A percentile compares a stretch with the other conserved stretches of the same genome.
Conservation (phyloP, 1,140 invertebrate genomes). For the Leptinotarsa defecta region DNA sequence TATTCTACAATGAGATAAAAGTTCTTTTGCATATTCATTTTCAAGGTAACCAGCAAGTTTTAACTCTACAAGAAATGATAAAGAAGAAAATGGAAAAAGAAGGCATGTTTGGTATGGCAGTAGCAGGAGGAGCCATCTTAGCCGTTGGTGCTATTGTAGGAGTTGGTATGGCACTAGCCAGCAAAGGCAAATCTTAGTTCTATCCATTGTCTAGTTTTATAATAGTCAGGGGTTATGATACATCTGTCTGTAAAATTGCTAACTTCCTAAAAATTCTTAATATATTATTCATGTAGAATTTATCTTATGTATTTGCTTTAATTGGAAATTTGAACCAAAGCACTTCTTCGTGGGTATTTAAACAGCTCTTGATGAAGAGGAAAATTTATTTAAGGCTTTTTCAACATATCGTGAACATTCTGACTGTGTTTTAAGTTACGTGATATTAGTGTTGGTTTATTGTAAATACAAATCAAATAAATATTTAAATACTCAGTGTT, state of each 20-base stretch:
- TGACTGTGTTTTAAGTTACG: too few species aligned
- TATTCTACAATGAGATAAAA: not conserved
- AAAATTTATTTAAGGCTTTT: too few species aligned
- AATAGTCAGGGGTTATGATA: not conserved
- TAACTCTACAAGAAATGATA: slow-evolving; percentile 74
- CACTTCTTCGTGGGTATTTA: too few species aligned
- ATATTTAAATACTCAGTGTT: too few species aligned
- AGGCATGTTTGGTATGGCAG: slow-evolving; percentile 84
- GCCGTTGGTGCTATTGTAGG: slow-evolving; percentile 80
- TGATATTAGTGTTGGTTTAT: too few species aligned
- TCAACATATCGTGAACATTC: too few species aligned
- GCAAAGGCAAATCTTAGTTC: slow-evolving; percentile 59
- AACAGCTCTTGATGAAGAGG: too few species aligned
- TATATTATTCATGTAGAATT: not conserved
- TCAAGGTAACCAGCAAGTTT: slow-evolving; percentile 80
- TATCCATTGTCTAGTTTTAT: slow-evolving; percentile 1
- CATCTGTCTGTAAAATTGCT: not conserved
- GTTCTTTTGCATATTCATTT: slow-evolving; percentile 13
- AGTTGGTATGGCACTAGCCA: slow-evolving; percentile 76
- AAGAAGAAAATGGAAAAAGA: slow-evolving; percentile 90
- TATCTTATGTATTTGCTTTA: too few species aligned
- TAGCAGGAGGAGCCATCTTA: slow-evolving; percentile 80
- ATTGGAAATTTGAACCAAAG: too few species aligned
- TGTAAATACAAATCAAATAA: too few species aligned
- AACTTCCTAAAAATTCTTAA: not conserved